phyloP scores from a whole-genome alignment of 2,797 vertebrate species.

The Rallus crepitans region DNA sequence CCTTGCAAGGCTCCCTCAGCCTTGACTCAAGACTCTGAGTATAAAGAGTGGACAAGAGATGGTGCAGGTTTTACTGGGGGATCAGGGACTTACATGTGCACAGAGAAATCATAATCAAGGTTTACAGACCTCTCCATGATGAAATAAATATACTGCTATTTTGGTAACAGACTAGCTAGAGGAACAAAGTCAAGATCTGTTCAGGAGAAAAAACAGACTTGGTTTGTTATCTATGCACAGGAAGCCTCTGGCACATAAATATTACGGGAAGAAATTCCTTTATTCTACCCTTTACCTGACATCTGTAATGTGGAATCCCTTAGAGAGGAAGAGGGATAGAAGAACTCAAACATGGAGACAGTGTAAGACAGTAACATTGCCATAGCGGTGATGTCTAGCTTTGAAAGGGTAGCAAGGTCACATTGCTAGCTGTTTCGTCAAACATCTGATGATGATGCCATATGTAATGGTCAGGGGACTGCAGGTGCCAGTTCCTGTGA shows the following conservation, averaged over 20 bases:
- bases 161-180: background rate
- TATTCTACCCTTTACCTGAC: background rate
- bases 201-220: background rate
- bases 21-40: background rate
- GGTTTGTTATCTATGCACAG: background rate
- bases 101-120: background rate
- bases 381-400: background rate
- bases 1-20: background rate
- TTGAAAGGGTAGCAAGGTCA: background rate
- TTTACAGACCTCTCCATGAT: background rate
- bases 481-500: background rate
- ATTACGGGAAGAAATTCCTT: background rate
- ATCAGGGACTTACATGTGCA: background rate
- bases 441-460: background rate
- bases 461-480: background rate
- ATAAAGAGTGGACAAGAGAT: background rate
- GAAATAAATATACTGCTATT: background rate
- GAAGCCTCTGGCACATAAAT: background rate
- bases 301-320: background rate
- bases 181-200: background rate
- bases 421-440: background rate
- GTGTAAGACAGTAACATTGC: background rate
- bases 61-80: background rate
- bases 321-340: background rate
- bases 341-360: background rate